Percentiles rank a stretch among this genome's conserved stretches.
These are phyloP conservation scores for Nudaria mundana DNA, from an alignment of 2,888 invertebrate genomes.

Conservation along the genomic window DNA sequence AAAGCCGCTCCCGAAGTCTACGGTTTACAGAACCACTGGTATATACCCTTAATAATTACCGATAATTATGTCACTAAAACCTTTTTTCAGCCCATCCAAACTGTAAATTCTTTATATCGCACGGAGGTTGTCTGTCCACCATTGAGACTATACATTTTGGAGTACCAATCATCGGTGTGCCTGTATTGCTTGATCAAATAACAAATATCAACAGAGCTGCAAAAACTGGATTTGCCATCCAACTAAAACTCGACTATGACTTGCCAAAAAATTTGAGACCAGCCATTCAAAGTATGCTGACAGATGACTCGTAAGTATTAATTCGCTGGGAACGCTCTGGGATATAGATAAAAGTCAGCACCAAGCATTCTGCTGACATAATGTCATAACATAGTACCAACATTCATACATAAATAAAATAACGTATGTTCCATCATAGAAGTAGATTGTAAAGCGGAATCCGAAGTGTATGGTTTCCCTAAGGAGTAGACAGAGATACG, in stretches of 20 bases:
- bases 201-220: slow-evolving; percentile 49
- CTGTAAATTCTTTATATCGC: slow-evolving; percentile 41
- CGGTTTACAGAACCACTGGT: too few relatives aligned
- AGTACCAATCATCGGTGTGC: slow-evolving; percentile 49
- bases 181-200: slow-evolving; percentile 52
- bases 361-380: too few relatives aligned
- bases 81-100: slow-evolving; percentile 49
- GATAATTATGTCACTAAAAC: background rate
- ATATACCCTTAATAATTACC: background rate
- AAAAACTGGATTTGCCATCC: slow-evolving; percentile 42
- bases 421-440: too few relatives aligned
- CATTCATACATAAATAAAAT: too few relatives aligned
- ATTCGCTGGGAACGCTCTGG: too few relatives aligned
- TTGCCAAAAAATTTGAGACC: slow-evolving; percentile 37
- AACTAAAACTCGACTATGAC: slow-evolving; percentile 37
- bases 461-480: too few relatives aligned
- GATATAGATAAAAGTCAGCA: too few relatives aligned
- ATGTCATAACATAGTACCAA: too few relatives aligned
- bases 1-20: too few relatives aligned
- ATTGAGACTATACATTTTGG: slow-evolving; percentile 51
- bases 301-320: slow-evolving; percentile 17
- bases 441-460: too few relatives aligned
- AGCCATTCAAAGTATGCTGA: slow-evolving; percentile 41
- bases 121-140: slow-evolving; percentile 50
- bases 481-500: too few relatives aligned